Evolutionary conservation across 2,797 vertebrate genomes (phyloP).

Genomic region (Characodon lateralis): DNA sequence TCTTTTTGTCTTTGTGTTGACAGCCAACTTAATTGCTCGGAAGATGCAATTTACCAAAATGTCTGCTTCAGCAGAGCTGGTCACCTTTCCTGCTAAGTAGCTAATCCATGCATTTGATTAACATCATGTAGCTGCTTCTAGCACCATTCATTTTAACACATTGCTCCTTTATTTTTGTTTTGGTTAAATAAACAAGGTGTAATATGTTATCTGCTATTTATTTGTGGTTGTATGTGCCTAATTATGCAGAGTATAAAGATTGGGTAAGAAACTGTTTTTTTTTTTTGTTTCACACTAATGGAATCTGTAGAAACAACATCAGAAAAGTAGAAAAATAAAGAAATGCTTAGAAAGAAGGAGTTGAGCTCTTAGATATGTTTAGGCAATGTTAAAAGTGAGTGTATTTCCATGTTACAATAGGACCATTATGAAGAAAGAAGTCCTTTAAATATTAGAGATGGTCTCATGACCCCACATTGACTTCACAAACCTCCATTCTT

Average conservation of each 20-base stretch:
- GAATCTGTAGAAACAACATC: background rate
- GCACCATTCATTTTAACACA: too few relatives aligned
- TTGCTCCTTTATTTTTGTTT: background rate
- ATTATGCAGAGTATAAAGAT: background rate
- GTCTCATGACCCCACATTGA: constrained; percentile 51
- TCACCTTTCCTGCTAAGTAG: background rate
- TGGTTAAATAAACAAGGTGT: background rate
- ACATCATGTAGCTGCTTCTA: background rate
- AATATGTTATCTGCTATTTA: background rate
- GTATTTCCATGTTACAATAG: background rate
- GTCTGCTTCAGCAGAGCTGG: background rate
- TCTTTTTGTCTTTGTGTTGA: background rate
- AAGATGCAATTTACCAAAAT: background rate
- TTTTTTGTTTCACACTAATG: background rate
- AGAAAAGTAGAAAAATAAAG: background rate
- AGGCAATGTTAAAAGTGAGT: background rate
- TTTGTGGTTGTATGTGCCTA: background rate
- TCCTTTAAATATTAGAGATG: constrained; percentile 12
- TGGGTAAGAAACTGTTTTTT: background rate
- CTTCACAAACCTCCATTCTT: constrained; percentile 28
- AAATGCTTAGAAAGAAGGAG: background rate
- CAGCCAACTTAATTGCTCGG: background rate
- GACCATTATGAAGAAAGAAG: background rate
- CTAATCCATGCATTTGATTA: background rate
- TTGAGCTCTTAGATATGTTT: background rate